Conservation (phyloP, 2,888 invertebrate species). For the Dasysyrphus albostriatus region DNA sequence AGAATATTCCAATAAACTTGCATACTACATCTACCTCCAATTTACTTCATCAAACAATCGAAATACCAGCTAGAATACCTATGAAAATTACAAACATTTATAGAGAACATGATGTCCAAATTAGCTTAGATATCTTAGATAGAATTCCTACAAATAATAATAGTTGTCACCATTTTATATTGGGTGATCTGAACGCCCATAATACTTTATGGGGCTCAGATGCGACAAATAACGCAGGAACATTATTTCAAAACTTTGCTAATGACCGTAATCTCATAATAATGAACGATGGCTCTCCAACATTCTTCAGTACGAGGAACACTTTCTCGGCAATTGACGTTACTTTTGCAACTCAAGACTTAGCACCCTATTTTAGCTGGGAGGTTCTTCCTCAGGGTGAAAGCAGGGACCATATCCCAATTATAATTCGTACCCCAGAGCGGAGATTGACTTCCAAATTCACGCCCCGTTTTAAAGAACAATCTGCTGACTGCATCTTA, state of each 20-base stretch:
- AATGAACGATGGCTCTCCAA: too few relatives aligned
- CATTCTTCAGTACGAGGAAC: too few relatives aligned
- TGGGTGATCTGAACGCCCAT: not conserved
- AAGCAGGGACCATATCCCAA: slow-evolving; percentile 21
- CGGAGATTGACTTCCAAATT: not conserved
- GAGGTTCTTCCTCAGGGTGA: slow-evolving; percentile 20
- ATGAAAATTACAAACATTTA: not conserved
- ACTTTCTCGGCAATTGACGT: too few relatives aligned
- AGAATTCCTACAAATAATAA: not conserved
- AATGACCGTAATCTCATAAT: too few relatives aligned
- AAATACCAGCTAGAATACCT: not conserved
- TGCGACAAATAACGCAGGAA: too few relatives aligned
- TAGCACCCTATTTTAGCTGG: slow-evolving; percentile 5
- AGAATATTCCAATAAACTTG: not conserved
- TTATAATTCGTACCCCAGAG: slow-evolving; percentile 12
- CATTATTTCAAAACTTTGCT: too few relatives aligned
- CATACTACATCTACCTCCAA: too few relatives aligned
- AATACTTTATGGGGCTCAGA: not conserved
- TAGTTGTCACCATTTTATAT: slow-evolving; percentile 1
- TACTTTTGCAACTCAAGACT: not conserved
- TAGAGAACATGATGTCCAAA: too few relatives aligned
- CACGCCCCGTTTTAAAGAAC: slow-evolving; percentile 9
- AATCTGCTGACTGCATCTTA: slow-evolving; percentile 5
- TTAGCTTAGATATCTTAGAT: too few relatives aligned
- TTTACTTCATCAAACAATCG: not conserved